A percentile compares a stretch with the other conserved stretches of the same genome.
Evolutionary conservation across 1,140 invertebrate species (phyloP).

Genomic region (Pseudomyrmex sp.): DNA sequence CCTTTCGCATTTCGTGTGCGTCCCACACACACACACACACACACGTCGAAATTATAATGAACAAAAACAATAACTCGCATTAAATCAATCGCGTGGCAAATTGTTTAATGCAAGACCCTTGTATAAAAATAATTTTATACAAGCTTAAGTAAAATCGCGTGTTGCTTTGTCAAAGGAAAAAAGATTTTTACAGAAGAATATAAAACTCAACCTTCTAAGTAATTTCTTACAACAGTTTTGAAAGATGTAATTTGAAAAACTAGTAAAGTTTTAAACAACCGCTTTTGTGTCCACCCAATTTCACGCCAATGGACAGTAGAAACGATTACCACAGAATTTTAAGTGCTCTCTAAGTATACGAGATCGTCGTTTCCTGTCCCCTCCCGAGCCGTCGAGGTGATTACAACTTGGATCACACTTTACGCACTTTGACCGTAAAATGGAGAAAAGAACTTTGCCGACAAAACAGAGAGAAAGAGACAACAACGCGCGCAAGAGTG

Average conservation of each 20-base stretch:
- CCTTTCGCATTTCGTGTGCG: background rate
- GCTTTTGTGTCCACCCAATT: background rate
- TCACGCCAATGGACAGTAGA: conserved; percentile 40
- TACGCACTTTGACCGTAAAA: conserved; percentile 40
- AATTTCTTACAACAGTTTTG: no score
- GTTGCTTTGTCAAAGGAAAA: no score
- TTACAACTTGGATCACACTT: conserved; percentile 64
- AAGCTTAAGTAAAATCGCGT: no score
- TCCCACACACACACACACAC: background rate
- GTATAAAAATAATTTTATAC: no score
- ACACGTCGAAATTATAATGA: background rate
- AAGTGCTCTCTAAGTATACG: conserved; percentile 29
- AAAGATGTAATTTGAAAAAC: background rate
- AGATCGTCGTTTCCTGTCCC: conserved; percentile 39
- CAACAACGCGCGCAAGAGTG: no score
- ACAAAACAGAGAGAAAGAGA: background rate
- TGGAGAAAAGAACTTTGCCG: background rate
- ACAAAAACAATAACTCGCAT: background rate
- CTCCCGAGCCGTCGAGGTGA: conserved; percentile 3
- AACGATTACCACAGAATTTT: conserved; percentile 53
- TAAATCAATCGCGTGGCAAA: no score
- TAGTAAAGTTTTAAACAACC: background rate
- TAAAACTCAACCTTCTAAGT: background rate
- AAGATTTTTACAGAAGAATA: background rate
- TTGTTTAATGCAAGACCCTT: no score